Evolutionary conservation across 2,113 vertebrate genomes (phyloP), one percentile per base, ranked within the genome.

Genomic region (Gnathonemus echidnorhynchus): DNA sequence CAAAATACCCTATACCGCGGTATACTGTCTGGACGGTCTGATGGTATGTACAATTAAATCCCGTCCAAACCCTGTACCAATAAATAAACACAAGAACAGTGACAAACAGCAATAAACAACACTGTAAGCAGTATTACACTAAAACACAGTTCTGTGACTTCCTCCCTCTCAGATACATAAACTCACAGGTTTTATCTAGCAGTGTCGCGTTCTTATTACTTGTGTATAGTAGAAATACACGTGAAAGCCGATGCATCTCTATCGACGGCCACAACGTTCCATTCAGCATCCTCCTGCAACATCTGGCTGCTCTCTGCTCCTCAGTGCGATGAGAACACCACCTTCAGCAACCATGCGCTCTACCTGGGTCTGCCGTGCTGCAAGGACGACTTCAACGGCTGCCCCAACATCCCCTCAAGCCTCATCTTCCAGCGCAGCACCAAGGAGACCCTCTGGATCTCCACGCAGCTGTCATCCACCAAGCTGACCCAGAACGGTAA

Each of bases 401-500:
- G 97, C 15, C 97, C 97, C 92, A 98, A 96, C 94, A 95, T 97
- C 92, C 97, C 98, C 5, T 98, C 98, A 92, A 98, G 98, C 94
- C 97, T 98, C 93, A 96, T 99, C 92, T 99, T 99, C 95, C 98
- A 99, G 94, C 98, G 98, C 93, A 99, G 98, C 95, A 94, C 96
- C 94, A 99, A 98, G 94, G 98, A 99, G 95, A 97, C 95, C 24
- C 97, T 99, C 93, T 99, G 97, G 92, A 98, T 99, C 94, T 97
- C 96, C 94, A 99, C 98, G 0, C 98, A 99, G 94, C 97, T 99
- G 7, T 99, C 98, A 86, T 99, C 98, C 92, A 99, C 98, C 92
- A 99, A 99, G 94, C 97, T 99, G 91, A 99, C 98, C 0, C 98
- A 99, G 95, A 99, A 99, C 0, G 98, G 98, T 99, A 95, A 90